phyloP scores from a whole-genome alignment of 2,888 invertebrate species.

The Ormia ochracea region DNA sequence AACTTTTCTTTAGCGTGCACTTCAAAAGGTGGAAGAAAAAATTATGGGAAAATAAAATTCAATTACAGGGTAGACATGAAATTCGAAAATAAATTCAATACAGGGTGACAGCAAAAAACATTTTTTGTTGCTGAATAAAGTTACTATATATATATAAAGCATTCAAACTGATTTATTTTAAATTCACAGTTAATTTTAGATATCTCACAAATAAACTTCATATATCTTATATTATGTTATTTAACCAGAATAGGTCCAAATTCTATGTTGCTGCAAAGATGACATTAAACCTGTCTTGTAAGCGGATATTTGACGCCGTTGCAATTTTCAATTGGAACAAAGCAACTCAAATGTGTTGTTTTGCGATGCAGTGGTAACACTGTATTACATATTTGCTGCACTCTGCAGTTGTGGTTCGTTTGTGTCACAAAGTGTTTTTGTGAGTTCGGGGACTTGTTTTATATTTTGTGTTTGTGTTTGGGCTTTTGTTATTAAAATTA shows the following conservation, averaged over 20 bases:
- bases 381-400: background rate
- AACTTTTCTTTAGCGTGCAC: background rate
- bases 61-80: too few relatives aligned
- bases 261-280: too few relatives aligned
- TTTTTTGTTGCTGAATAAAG: conserved; percentile 1
- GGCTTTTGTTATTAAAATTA: conserved; percentile 44
- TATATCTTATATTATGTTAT: too few relatives aligned
- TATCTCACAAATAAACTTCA: too few relatives aligned
- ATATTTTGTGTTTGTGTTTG: conserved; percentile 51
- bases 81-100: background rate
- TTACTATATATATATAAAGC: background rate
- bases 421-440: too few relatives aligned
- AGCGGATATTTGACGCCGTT: too few relatives aligned
- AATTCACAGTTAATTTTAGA: too few relatives aligned
- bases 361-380: conserved; percentile 3
- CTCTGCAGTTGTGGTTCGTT: conserved; percentile 50
- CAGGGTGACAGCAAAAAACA: conserved; percentile 21
- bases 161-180: too few relatives aligned
- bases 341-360: background rate
- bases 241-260: too few relatives aligned
- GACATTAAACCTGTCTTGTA: too few relatives aligned
- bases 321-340: background rate
- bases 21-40: background rate
- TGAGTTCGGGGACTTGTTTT: too few relatives aligned
- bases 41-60: background rate